These are phyloP conservation scores for Piaya cayana DNA, from an alignment of 2,113 vertebrate genomes.

Conservation along the genomic window DNA sequence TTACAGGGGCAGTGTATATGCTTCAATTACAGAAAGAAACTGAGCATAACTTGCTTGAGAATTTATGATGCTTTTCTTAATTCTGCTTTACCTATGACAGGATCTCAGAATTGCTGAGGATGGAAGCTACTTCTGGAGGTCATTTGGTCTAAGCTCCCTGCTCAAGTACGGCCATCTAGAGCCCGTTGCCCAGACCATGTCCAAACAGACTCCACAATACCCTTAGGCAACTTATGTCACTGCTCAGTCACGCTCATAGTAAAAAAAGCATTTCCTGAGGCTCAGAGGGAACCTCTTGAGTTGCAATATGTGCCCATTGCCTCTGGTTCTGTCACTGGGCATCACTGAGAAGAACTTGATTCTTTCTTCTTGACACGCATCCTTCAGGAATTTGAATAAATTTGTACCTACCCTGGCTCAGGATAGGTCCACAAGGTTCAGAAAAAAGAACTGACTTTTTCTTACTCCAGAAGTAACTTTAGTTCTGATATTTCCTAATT, in stretches of 20 bases:
- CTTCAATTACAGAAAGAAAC: background rate
- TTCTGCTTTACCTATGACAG: background rate
- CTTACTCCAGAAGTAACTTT: background rate
- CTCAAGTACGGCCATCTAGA: background rate
- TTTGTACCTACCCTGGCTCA: background rate
- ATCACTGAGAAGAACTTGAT: background rate
- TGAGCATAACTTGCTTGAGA: background rate
- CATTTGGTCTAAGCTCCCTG: background rate
- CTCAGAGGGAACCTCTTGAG: background rate
- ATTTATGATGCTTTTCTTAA: background rate
- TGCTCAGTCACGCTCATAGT: background rate
- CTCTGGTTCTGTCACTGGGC: background rate
- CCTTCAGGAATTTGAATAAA: background rate
- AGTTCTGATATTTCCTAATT: background rate
- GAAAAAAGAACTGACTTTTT: background rate
- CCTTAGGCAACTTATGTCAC: background rate
- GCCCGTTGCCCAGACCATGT: accelerated
- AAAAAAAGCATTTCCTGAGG: background rate
- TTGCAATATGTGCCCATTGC: background rate
- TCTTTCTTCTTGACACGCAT: background rate
- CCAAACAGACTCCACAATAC: background rate
- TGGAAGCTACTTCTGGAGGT: background rate
- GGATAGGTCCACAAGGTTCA: background rate
- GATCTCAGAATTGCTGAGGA: background rate
- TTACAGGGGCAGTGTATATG: accelerated